Conservation (phyloP, 2,797 vertebrate genomes). For the Crocodylus rhombifer region DNA sequence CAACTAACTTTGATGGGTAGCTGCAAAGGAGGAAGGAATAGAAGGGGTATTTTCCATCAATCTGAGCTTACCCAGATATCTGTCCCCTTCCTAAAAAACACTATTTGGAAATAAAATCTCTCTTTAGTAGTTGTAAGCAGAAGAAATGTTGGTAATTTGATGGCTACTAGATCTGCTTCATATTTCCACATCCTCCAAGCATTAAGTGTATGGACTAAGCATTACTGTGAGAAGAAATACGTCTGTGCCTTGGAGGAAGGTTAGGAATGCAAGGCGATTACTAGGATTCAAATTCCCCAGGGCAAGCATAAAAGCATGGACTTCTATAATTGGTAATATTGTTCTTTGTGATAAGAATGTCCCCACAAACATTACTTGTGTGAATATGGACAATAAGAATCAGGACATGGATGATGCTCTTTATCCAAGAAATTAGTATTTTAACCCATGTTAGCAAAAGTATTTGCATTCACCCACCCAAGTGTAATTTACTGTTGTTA, state of each 20-base stretch:
- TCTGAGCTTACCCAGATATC: neutral
- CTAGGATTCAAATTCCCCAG: neutral
- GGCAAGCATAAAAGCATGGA: neutral
- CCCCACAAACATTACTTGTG: neutral
- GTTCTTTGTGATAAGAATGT: neutral
- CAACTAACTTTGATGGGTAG: neutral
- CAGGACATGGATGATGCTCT: neutral
- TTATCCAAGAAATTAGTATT: neutral
- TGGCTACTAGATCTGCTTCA: conserved; percentile 62
- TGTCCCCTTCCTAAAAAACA: conserved; percentile 22
- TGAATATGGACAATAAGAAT: neutral
- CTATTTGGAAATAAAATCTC: conserved; percentile 1
- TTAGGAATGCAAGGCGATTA: conserved; percentile 8
- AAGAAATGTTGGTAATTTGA: conserved; percentile 55
- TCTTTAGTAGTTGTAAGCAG: conserved; percentile 24
- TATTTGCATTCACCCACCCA: neutral
- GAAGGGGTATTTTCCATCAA: neutral
- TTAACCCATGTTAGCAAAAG: neutral
- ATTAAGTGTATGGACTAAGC: conserved; percentile 47
- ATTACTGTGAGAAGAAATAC: conserved; percentile 53
- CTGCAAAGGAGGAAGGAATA: neutral
- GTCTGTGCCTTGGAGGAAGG: conserved; percentile 23
- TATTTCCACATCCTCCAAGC: conserved; percentile 33
- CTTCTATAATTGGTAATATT: neutral
- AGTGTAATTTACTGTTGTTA: neutral